phyloP scores from a whole-genome alignment of 2,888 invertebrate genomes.

The Alcis repandata region DNA sequence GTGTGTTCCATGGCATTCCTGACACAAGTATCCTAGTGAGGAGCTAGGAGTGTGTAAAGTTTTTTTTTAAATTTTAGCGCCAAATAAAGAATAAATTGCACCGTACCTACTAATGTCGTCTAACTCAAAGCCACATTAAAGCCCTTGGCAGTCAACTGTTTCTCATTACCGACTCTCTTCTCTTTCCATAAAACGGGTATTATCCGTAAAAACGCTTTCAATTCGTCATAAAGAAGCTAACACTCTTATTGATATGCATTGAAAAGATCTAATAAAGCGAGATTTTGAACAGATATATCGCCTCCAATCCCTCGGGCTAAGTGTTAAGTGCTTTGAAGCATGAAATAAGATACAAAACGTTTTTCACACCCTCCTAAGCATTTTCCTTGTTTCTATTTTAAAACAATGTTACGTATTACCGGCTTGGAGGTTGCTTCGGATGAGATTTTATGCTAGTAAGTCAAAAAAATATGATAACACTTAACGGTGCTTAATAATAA shows the following conservation, averaged over 20 bases:
- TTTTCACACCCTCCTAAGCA: slow-evolving; percentile 47
- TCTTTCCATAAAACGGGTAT: not conserved
- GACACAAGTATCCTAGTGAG: no score
- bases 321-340: slow-evolving; percentile 47
- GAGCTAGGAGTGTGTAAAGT: no score
- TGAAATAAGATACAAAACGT: slow-evolving; percentile 56
- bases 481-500: not conserved
- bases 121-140: no score
- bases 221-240: slow-evolving; percentile 39
- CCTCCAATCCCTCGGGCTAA: slow-evolving; percentile 31
- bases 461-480: slow-evolving; percentile 5
- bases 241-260: slow-evolving; percentile 45
- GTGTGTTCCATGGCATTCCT: no score
- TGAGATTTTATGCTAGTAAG: slow-evolving; percentile 34
- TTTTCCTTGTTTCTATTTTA: slow-evolving; percentile 39
- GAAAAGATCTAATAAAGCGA: slow-evolving; percentile 40
- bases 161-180: not conserved
- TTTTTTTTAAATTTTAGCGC: no score
- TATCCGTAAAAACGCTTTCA: slow-evolving; percentile 6
- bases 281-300: slow-evolving; percentile 37
- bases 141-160: not conserved
- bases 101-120: no score
- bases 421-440: slow-evolving; percentile 10
- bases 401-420: slow-evolving; percentile 35
- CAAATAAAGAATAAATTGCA: no score